Conservation (phyloP, 2,113 vertebrate genomes). For the Rhineura floridana region DNA sequence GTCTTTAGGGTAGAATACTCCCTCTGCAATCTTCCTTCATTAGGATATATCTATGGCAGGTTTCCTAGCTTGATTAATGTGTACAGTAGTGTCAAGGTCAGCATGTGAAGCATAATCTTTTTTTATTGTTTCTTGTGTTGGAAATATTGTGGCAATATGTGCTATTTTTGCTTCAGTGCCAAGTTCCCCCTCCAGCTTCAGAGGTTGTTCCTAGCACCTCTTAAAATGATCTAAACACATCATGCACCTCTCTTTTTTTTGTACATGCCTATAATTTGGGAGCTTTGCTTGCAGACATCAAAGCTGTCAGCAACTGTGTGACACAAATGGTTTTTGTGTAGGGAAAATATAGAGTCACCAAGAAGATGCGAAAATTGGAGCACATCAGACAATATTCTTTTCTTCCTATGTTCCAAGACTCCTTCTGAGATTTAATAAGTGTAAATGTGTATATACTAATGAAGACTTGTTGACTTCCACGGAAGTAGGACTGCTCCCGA, state of each 20-base stretch:
- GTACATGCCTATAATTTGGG: constrained; percentile 50
- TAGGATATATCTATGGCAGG: not conserved
- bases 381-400: constrained; percentile 30
- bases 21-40: constrained; percentile 21
- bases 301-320: constrained; percentile 37
- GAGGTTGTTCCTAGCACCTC: constrained; percentile 33
- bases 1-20: not conserved
- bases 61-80: constrained; percentile 3
- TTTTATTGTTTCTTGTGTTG: constrained; percentile 9
- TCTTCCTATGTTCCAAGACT: not conserved
- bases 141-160: constrained; percentile 30
- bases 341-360: not conserved
- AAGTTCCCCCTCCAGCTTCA: constrained; percentile 43
- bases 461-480: not conserved
- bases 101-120: constrained; percentile 10
- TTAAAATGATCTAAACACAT: constrained; percentile 39
- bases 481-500: not conserved
- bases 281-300: constrained; percentile 35
- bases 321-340: constrained; percentile 15
- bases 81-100: not conserved
- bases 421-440: constrained; percentile 1
- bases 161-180: constrained; percentile 45
- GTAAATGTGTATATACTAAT: not conserved
- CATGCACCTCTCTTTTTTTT: not conserved
- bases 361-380: constrained; percentile 37